Base-by-base conservation (phyloP, 2,888 invertebrate species). In the Lumbricus terrestris region DNA sequence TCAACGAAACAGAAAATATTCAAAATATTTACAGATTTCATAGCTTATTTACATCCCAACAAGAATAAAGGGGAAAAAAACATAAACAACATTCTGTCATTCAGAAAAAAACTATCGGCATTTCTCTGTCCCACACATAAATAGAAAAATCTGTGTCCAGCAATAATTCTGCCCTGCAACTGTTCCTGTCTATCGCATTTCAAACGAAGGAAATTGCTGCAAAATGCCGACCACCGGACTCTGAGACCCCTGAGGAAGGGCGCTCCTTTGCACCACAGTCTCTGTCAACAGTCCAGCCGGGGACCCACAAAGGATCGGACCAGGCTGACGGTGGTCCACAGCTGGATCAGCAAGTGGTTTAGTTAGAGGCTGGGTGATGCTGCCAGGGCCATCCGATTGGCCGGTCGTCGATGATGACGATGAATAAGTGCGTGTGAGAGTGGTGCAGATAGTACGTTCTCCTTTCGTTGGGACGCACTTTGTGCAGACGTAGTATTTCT, bases 401-500 rank as follows among this genome's bases (percentile, higher is more conserved):
- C 13, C 29, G 54, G 29, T 54, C 54, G 54, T 29, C 13, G n/a
- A n/a, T n/a, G n/a, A n/a, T n/a, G n/a, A n/a, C n/a, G 29, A 54
- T n/a, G 69, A 69, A 69, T 6, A 5, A 69, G 29, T 69, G n/a
- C 69, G 69, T 69, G 29, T n/a, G 16, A n/a, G 8, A n/a, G 69
- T 29, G 69, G 69, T 69, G 29, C 29, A 69, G 8, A 8, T 29
- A n/a, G 69, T 6, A 8, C n/a, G 29, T 0, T 11, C 69, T 16
- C 69, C n/a, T n/a, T n/a, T n/a, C n/a, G n/a, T 69, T 8, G 69
- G 69, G 37, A 37, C n/a, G 16, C 90, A 90, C 40, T 37, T 82
- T 29, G 33, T 35, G 40, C 90, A 90, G 37, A 90, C 34, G 35
- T 90, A 90, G 90, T 90, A 69, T 35, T 82, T 90, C 20, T 82